Conservation (phyloP, 2,113 vertebrate genomes). For the Barbus barbus region DNA sequence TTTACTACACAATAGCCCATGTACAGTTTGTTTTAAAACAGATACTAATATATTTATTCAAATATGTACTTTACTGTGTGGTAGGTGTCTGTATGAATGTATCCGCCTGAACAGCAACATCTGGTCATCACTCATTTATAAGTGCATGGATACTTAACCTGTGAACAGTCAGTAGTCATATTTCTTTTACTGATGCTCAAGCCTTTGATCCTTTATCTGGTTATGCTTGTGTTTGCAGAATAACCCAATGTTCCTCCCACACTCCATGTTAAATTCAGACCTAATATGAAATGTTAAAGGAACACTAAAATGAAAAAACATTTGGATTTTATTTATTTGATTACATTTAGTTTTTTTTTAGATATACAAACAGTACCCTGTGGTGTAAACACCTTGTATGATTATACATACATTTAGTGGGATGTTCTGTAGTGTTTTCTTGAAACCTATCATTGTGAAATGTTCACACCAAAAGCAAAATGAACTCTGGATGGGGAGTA, state of each 20-base stretch:
- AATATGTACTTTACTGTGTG: slow-evolving; percentile 55
- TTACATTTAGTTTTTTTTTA: neutral
- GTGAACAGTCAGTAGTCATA: neutral
- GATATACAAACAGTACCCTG: neutral
- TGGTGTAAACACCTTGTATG: neutral
- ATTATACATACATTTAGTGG: neutral
- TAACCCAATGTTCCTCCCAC: neutral
- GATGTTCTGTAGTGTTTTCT: neutral
- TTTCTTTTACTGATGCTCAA: neutral
- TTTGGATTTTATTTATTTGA: too few relatives aligned
- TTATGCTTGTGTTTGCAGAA: neutral
- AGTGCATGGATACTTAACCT: neutral
- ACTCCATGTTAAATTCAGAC: neutral
- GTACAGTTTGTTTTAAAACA: slow-evolving; percentile 86
- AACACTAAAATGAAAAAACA: neutral
- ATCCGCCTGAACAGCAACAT: slow-evolving; percentile 55
- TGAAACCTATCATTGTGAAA: slow-evolving; percentile 1
- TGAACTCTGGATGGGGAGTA: neutral
- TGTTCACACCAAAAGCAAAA: neutral
- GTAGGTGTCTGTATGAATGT: slow-evolving; percentile 50
- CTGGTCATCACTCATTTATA: slow-evolving; percentile 26
- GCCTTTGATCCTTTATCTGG: neutral
- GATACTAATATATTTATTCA: slow-evolving; percentile 87
- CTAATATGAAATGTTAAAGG: slow-evolving; percentile 11
- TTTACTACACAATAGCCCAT: slow-evolving; percentile 80